A percentile compares a stretch with the other conserved stretches of the same genome.
Conservation (phyloP, 2,113 vertebrate genomes). For the Marmota flaviventris region DNA sequence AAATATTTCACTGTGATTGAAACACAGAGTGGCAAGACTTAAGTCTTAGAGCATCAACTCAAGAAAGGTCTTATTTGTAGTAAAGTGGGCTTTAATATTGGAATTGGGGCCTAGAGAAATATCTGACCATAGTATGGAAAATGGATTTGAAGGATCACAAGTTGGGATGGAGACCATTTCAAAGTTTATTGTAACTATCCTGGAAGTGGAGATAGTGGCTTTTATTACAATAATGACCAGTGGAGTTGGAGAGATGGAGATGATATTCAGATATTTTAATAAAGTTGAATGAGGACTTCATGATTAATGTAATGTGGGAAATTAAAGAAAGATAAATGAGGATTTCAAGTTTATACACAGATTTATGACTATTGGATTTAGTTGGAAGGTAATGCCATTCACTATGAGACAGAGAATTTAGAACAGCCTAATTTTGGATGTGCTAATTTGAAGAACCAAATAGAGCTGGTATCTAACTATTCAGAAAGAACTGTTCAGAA, state of each 20-base stretch:
- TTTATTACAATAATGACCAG: neutral
- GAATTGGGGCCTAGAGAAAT: slow-evolving; percentile 2
- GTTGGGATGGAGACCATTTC: neutral
- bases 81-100: neutral
- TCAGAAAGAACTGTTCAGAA: neutral
- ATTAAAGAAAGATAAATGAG: neutral
- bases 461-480: neutral
- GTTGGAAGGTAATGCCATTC: neutral
- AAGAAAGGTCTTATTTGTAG: neutral
- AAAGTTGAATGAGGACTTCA: neutral
- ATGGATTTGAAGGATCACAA: neutral
- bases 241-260: neutral
- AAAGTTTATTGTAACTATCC: neutral
- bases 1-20: neutral
- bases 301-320: neutral
- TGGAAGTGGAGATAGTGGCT: neutral
- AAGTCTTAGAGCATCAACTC: neutral
- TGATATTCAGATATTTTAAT: slow-evolving; percentile 13
- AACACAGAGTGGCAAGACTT: neutral
- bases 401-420: neutral
- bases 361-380: neutral
- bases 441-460: neutral
- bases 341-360: neutral
- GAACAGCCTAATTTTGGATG: neutral
- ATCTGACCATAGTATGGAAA: neutral